phyloP scores from a whole-genome alignment of 2,888 invertebrate species.

The Nemotelus pantherinus region DNA sequence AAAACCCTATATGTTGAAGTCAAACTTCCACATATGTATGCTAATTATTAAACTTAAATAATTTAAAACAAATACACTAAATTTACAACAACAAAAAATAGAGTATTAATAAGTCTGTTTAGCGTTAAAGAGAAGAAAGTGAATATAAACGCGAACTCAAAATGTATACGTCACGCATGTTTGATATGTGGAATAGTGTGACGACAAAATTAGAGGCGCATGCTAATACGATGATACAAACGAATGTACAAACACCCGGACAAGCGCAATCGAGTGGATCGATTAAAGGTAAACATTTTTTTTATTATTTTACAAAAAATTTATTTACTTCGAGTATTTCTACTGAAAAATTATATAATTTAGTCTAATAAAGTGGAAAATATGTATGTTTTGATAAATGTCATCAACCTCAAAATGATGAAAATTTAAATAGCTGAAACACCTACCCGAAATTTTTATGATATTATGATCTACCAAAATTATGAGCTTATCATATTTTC shows the following conservation, averaged over 20 bases:
- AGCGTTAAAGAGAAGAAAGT: conserved; percentile 10
- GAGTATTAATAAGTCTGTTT: conserved; percentile 9
- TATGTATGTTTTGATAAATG: no score
- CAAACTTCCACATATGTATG: no score
- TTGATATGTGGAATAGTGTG: conserved; percentile 67
- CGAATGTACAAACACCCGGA: conserved; percentile 64
- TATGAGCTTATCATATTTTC: background rate
- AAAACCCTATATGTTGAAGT: no score
- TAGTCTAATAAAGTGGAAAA: no score
- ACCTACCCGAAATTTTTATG: background rate
- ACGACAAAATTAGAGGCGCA: conserved; percentile 66
- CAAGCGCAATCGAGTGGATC: conserved; percentile 65
- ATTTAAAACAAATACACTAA: background rate
- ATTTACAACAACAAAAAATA: background rate
- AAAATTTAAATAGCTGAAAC: background rate
- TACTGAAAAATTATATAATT: background rate
- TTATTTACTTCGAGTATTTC: background rate
- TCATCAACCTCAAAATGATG: no score
- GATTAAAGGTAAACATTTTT: conserved; percentile 63
- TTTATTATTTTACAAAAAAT: conserved; percentile 6
- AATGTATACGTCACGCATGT: conserved; percentile 67
- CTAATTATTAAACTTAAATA: no score
- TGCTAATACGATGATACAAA: conserved; percentile 65
- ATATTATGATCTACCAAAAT: background rate
- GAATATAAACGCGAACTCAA: conserved; percentile 51